These are phyloP conservation scores for Umimayanthus chanpuru DNA, from an alignment of 92 coral and sea anemone species.

Conservation along the genomic window DNA sequence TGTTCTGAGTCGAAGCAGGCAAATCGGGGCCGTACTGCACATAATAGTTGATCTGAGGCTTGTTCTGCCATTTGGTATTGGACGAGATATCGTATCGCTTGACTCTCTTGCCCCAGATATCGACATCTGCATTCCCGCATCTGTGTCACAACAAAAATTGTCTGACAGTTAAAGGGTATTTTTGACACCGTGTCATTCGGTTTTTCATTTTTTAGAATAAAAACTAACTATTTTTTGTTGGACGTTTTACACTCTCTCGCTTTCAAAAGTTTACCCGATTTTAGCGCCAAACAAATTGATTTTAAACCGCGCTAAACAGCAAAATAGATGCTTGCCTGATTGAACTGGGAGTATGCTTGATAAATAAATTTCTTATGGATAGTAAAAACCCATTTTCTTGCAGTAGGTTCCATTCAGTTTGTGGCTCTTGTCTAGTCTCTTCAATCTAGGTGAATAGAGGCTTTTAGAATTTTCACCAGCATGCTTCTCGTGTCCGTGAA, in stretches of 20 bases:
- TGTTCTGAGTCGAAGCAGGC: conserved; percentile 3
- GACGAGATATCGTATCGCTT: conserved; percentile 22
- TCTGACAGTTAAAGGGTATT: neutral
- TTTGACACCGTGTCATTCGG: neutral
- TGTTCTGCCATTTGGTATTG: conserved; percentile 25
- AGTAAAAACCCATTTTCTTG: neutral
- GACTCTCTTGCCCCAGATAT: neutral
- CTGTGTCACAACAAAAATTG: neutral
- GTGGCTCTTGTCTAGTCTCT: neutral
- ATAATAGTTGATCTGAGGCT: conserved; percentile 18
- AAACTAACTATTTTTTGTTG: neutral
- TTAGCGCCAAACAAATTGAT: too few relatives aligned
- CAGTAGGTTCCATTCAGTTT: neutral
- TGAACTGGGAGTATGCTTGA: too few relatives aligned
- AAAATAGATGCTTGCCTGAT: too few relatives aligned
- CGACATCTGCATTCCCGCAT: conserved; percentile 23
- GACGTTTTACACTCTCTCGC: too few relatives aligned
- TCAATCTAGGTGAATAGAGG: too few relatives aligned
- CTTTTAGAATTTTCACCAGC: too few relatives aligned
- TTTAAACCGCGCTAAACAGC: too few relatives aligned
- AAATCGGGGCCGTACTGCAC: conserved; percentile 22
- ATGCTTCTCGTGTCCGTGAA: too few relatives aligned
- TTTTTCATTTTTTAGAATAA: neutral
- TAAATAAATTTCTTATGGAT: too few relatives aligned
- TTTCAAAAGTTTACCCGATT: too few relatives aligned